These are phyloP conservation scores for Hirtodrosophila alboralis DNA, from an alignment of 2,888 invertebrate genomes.

Conservation along the genomic window DNA sequence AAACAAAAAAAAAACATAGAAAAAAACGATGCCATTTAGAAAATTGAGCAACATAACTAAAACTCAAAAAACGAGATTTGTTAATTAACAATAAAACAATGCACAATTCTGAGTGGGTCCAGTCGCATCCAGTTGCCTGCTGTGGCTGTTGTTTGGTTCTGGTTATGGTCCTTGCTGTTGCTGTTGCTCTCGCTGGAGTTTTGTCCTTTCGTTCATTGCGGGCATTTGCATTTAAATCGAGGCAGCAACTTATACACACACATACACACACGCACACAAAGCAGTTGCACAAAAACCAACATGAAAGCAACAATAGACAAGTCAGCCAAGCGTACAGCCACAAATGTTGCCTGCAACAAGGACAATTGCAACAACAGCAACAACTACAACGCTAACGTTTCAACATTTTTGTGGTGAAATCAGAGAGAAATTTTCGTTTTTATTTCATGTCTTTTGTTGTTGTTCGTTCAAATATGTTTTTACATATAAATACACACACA, in stretches of 20 bases:
- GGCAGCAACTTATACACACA: conserved; percentile 44
- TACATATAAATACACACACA: conserved; percentile 40
- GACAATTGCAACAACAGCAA: conserved; percentile 34
- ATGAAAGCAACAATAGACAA: conserved; percentile 71
- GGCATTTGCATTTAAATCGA: conserved; percentile 77
- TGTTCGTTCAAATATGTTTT: conserved; percentile 66
- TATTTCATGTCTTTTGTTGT: conserved; percentile 64
- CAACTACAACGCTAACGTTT: conserved; percentile 32
- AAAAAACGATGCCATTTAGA: conserved; percentile 45
- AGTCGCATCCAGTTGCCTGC: conserved; percentile 27
- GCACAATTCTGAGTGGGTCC: conserved; percentile 18
- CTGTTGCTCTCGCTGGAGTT: conserved; percentile 13
- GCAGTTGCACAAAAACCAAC: conserved; percentile 56
- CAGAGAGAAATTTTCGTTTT: conserved; percentile 76
- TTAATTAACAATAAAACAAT: conserved; percentile 77
- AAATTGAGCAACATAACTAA: conserved; percentile 57
- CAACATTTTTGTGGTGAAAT: conserved; percentile 76
- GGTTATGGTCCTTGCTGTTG: conserved; percentile 2
- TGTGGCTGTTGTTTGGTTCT: conserved; percentile 9
- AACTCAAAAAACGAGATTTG: conserved; percentile 66
- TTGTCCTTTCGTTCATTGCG: conserved; percentile 26
- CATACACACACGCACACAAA: conserved; percentile 23
- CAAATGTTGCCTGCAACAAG: conserved; percentile 71
- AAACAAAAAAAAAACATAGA: too few species aligned
- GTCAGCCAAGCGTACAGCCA: conserved; percentile 68